Percentiles rank a stretch among this genome's conserved stretches.
These are phyloP conservation scores for Bibio marci DNA, from an alignment of 2,888 invertebrate genomes.

Conservation along the genomic window DNA sequence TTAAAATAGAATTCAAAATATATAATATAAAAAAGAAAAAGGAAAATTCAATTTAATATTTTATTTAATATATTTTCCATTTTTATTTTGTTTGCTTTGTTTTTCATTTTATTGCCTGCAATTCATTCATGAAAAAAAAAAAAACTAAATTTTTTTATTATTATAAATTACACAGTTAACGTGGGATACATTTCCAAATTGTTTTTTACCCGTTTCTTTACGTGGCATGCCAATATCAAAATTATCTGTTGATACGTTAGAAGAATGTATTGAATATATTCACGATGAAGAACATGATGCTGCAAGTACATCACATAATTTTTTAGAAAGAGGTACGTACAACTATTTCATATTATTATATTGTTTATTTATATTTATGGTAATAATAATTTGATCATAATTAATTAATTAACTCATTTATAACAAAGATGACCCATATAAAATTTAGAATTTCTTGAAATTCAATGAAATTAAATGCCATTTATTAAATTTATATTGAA, in stretches of 20 bases:
- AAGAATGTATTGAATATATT: slow-evolving; percentile 27
- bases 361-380: no score
- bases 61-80: not conserved
- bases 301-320: slow-evolving; percentile 32
- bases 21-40: not conserved
- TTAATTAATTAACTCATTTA: no score
- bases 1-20: no score
- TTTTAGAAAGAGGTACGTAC: slow-evolving; percentile 34
- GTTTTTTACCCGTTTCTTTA: slow-evolving; percentile 27
- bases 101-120: not conserved
- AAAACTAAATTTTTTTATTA: slow-evolving; percentile 1
- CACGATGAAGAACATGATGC: slow-evolving; percentile 33
- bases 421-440: no score
- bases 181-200: slow-evolving; percentile 29
- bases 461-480: no score
- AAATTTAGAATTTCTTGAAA: no score
- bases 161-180: slow-evolving; percentile 18
- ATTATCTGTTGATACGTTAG: slow-evolving; percentile 24
- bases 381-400: no score
- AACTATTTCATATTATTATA: no score
- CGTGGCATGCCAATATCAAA: slow-evolving; percentile 28
- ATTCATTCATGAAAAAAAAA: not conserved
- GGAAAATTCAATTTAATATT: not conserved
- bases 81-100: not conserved
- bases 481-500: no score